These are phyloP conservation scores for Aspidiotus destructor DNA, from an alignment of 2,888 invertebrate genomes.

Conservation along the genomic window DNA sequence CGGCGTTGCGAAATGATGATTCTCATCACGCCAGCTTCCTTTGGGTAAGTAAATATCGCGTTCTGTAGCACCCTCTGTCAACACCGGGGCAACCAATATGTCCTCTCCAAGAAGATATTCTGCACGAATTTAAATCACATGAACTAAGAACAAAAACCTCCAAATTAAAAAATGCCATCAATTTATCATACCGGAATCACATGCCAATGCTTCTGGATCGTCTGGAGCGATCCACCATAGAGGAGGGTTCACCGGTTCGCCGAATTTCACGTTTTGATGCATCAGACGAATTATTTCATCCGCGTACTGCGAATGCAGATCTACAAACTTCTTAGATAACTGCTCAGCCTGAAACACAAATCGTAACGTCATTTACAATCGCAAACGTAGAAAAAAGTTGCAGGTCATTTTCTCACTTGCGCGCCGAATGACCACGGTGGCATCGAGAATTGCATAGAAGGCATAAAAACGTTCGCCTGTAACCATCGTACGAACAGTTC, in stretches of 20 bases:
- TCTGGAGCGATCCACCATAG: conserved; percentile 75
- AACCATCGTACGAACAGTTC: conserved; percentile 69
- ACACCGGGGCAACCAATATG: conserved; percentile 67
- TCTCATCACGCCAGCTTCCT: conserved; percentile 59
- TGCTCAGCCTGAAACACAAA: conserved; percentile 48
- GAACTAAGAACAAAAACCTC: not conserved
- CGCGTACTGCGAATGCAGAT: conserved; percentile 53
- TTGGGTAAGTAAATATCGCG: conserved; percentile 66
- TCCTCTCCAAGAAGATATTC: conserved; percentile 70
- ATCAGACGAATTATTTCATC: conserved; percentile 55
- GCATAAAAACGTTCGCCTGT: conserved; percentile 66
- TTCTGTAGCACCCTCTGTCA: conserved; percentile 50
- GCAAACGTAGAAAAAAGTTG: not conserved
- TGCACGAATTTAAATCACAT: conserved; percentile 41
- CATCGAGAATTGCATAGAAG: conserved; percentile 67
- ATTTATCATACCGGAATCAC: conserved; percentile 42
- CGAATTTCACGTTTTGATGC: conserved; percentile 50
- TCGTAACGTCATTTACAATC: not conserved
- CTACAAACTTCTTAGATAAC: conserved; percentile 55
- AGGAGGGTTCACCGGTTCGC: conserved; percentile 66
- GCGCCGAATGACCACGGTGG: conserved; percentile 69
- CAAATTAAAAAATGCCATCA: not conserved
- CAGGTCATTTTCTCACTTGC: conserved; percentile 41
- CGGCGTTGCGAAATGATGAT: conserved; percentile 34
- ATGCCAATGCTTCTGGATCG: conserved; percentile 50